Evolutionary conservation across 2,888 invertebrate genomes (phyloP).

Genomic region (Xylota segnis): DNA sequence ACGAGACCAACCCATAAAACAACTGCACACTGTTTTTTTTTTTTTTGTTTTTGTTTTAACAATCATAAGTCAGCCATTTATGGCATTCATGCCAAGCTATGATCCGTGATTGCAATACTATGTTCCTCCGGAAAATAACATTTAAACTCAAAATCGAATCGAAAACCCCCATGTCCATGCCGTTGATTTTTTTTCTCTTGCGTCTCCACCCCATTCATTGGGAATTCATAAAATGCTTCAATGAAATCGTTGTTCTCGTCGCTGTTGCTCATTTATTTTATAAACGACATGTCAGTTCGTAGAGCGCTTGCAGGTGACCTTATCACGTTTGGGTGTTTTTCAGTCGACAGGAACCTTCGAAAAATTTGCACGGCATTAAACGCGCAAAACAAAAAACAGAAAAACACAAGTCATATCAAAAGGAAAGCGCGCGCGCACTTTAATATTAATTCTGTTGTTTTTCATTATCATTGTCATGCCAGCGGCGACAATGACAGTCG

Average conservation of each 20-base stretch:
- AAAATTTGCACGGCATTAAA: conserved; percentile 60
- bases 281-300: conserved; percentile 65
- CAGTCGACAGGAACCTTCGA: conserved; percentile 68
- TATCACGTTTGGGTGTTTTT: conserved; percentile 75
- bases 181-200: conserved; percentile 27
- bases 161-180: conserved; percentile 26
- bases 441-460: conserved; percentile 48
- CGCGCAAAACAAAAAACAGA: conserved; percentile 9
- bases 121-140: conserved; percentile 60
- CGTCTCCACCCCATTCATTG: conserved; percentile 32
- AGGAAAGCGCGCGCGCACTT: conserved; percentile 59
- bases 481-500: conserved; percentile 44
- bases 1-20: not conserved
- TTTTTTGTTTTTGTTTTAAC: not conserved
- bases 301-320: conserved; percentile 62
- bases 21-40: not conserved
- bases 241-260: conserved; percentile 55
- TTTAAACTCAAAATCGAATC: conserved; percentile 47
- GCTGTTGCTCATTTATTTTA: conserved; percentile 53
- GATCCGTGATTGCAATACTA: conserved; percentile 47
- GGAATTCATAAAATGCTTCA: conserved; percentile 63
- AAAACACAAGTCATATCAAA: conserved; percentile 53
- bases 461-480: conserved; percentile 68
- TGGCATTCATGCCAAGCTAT: conserved; percentile 23
- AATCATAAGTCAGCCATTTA: not conserved